Evolutionary conservation across 2,888 invertebrate genomes (phyloP), one percentile per base, ranked within the genome.

Genomic region (Drosophila percnosoma): DNA sequence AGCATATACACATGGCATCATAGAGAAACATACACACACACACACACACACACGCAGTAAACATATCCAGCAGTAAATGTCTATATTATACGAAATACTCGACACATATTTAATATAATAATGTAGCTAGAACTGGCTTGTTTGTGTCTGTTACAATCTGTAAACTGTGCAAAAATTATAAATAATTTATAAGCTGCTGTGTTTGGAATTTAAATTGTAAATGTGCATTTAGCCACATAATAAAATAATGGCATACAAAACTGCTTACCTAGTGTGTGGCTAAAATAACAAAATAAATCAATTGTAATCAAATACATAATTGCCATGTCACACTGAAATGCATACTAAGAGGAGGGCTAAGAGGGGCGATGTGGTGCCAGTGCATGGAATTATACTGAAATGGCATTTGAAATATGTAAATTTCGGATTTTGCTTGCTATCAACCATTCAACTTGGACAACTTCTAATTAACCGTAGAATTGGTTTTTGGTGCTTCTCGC

Each of bases 31-130:
- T 57, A 61, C 33, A 57, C 11, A 64, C 6, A 58, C 38, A 71
- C 11, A 58, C 18, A 66, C 13, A 69, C 21, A 64, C 38, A 65
- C 2, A 27, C 33, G 49, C 66, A 66, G 36, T 53, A 59, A 53
- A 75, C 78, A 78, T 80, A 78, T 80, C 76, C 78, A 80, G 63
- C 76, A 49, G 62, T 76, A 66, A 72, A 73, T 78, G 76, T 78
- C 76, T 80, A 75, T 63, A 67, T 61, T 71, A 53, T 53, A 68
- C 57, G 52, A 61, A 79, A 75, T 78, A 64, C 48, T 79, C 60
- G 62, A 49, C 36, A 62, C 10, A 67, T 54, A 70, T 62, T 58
- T 31, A 73, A 63, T 48, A 63, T 49, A 65, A 24, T 27, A 55
- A 51, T 64, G 45, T 67, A 75, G 67, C 59, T 80, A 78, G 76